Conservation (phyloP, 2,888 invertebrate genomes). For the Erpobdella octoculata region DNA sequence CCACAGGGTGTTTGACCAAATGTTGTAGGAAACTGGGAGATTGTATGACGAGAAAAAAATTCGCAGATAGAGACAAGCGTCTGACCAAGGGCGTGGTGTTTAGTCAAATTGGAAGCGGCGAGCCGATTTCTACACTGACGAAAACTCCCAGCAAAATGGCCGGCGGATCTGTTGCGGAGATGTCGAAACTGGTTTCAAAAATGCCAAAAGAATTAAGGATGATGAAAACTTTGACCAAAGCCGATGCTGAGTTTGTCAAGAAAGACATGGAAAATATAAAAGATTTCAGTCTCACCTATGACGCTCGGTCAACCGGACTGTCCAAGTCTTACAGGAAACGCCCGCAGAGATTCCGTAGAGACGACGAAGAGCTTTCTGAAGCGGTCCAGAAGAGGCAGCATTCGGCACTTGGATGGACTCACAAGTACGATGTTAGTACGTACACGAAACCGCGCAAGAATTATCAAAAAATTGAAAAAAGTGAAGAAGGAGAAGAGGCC, state of each 20-base stretch:
- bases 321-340: neutral
- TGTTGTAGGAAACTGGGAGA: neutral
- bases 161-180: neutral
- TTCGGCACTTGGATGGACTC: slow-evolving; percentile 17
- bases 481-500: no score
- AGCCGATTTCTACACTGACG: no score
- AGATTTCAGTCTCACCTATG: neutral
- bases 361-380: slow-evolving; percentile 7
- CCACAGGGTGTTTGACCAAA: neutral
- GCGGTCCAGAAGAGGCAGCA: slow-evolving; percentile 4
- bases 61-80: neutral
- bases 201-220: neutral
- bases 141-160: neutral
- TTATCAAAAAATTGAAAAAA: neutral
- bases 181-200: neutral
- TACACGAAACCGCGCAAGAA: neutral
- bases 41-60: neutral
- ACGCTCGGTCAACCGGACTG: neutral
- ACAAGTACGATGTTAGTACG: neutral
- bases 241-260: neutral
- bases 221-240: neutral
- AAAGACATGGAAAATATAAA: slow-evolving; percentile 7
- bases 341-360: neutral
- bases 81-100: neutral
- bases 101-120: neutral